Percentiles rank a stretch among this genome's conserved stretches.
Conservation (phyloP, 2,797 vertebrate species). For the Manis javanica region DNA sequence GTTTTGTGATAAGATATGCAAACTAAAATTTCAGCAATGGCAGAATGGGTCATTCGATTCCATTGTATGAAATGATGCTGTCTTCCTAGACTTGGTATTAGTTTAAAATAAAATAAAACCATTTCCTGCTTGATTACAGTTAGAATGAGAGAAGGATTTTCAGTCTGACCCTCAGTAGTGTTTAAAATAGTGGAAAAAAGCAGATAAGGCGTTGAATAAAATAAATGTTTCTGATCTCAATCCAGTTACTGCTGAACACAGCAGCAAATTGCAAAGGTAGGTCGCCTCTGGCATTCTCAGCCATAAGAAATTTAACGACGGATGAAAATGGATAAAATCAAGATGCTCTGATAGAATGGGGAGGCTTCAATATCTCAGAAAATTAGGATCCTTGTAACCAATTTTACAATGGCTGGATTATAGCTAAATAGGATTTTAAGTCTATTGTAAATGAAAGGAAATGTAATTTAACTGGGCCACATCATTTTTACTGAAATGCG, state of each 20-base stretch:
- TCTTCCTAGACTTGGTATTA: slow-evolving; percentile 81
- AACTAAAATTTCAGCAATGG: slow-evolving; percentile 47
- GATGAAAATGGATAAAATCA: slow-evolving; percentile 85
- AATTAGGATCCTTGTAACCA: slow-evolving; percentile 86
- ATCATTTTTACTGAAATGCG: slow-evolving; percentile 84
- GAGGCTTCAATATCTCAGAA: slow-evolving; percentile 83
- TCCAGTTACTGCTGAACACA: slow-evolving; percentile 82
- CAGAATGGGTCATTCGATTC: slow-evolving; percentile 45
- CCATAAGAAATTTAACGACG: slow-evolving; percentile 86
- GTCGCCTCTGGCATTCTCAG: slow-evolving; percentile 78
- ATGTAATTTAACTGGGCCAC: slow-evolving; percentile 85
- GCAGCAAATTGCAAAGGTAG: slow-evolving; percentile 83
- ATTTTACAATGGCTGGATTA: slow-evolving; percentile 83
- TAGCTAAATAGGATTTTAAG: slow-evolving; percentile 85
- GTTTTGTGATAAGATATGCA: slow-evolving; percentile 10
- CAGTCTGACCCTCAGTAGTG: slow-evolving; percentile 82
- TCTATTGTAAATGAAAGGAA: slow-evolving; percentile 87
- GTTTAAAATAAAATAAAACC: slow-evolving; percentile 88
- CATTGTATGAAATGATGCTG: slow-evolving; percentile 79
- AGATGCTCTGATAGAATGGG: slow-evolving; percentile 80
- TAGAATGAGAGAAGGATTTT: slow-evolving; percentile 85
- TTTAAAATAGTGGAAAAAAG: slow-evolving; percentile 82
- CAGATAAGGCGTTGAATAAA: slow-evolving; percentile 82
- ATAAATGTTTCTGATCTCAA: slow-evolving; percentile 86
- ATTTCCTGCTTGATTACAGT: slow-evolving; percentile 88